Evolutionary conservation across 1,140 invertebrate species (phyloP), one percentile per base, ranked within the genome.

Genomic region (Plodia interpunctella): DNA sequence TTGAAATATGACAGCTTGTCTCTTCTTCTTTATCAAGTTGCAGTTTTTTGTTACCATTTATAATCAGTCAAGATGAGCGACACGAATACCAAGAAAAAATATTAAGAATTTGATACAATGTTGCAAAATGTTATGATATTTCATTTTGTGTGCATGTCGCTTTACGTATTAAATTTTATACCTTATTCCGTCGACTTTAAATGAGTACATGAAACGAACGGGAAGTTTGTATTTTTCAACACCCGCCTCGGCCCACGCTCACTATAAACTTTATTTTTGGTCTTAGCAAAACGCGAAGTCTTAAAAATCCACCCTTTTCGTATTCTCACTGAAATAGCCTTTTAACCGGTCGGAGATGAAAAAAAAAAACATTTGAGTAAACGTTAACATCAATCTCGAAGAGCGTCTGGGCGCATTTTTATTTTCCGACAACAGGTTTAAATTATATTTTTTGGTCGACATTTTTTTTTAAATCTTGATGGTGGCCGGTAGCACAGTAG

Each of bases 211-310:
- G 25, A 53, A n/a, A 28, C 59, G 51, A 50, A 52, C 38, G 38
- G 53, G 52, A 18, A 35, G 17, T 38, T 63, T 62, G 65, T 64
- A 59, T 71, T 66, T 60, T 35, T 49, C 57, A 65, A 76, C 76
- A 52, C 57, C 51, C 49, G 66, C 59, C 59, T 18, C 70, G 56
- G 57, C 75, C 74, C 76, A 78, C 77, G 62, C 70, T 74, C 70
- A 76, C 77, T 80, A 80, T 83, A 83, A 81, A 81, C 72, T 82
- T 83, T 84, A 84, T 85, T 85, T 80, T 74, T 67, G 73, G 75
- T 72, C 69, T 75, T 66, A 55, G 65, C 55, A 67, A 76, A 80
- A 80, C 70, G 68, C 57, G 57, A 70, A 66, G 55, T 73, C 70
- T 75, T 72, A 71, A 74, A 72, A 78, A 70, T 59, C 50, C 55